These are phyloP conservation scores for Hyles lineata DNA, from an alignment of 2,888 invertebrate genomes.

Conservation along the genomic window DNA sequence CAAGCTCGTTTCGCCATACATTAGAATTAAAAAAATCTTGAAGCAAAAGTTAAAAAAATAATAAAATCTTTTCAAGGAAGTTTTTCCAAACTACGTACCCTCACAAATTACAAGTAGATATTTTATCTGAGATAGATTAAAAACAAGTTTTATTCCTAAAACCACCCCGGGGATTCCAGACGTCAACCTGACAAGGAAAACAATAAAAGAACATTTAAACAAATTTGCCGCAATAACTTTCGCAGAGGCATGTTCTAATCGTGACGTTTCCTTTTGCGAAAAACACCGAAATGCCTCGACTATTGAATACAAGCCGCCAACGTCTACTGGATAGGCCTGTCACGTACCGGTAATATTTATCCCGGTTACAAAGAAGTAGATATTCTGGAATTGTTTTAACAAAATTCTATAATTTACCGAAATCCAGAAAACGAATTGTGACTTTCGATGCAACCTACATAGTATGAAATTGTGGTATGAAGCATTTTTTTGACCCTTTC, in stretches of 20 bases:
- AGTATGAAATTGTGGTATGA: no score
- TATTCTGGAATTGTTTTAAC: conserved; percentile 22
- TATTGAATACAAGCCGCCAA: conserved; percentile 41
- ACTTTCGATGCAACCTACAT: no score
- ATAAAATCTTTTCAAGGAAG: no score
- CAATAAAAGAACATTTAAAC: conserved; percentile 9
- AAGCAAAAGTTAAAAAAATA: no score
- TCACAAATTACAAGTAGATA: not conserved
- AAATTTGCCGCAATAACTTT: conserved; percentile 6
- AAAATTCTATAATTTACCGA: not conserved
- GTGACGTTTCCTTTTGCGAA: conserved; percentile 22
- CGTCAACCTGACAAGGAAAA: not conserved
- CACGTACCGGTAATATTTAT: conserved; percentile 48
- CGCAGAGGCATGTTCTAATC: conserved; percentile 15
- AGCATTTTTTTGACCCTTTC: not conserved
- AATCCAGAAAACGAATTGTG: no score
- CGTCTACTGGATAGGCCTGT: conserved; percentile 36
- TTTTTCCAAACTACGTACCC: no score
- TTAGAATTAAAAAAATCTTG: no score
- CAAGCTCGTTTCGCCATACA: no score
- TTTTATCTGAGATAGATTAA: not conserved
- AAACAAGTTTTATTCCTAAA: not conserved
- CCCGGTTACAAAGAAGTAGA: conserved; percentile 31
- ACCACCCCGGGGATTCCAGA: not conserved
- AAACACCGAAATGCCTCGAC: conserved; percentile 34